Conservation (phyloP, 2,113 vertebrate species). For the Brachionichthys hirsutus region DNA sequence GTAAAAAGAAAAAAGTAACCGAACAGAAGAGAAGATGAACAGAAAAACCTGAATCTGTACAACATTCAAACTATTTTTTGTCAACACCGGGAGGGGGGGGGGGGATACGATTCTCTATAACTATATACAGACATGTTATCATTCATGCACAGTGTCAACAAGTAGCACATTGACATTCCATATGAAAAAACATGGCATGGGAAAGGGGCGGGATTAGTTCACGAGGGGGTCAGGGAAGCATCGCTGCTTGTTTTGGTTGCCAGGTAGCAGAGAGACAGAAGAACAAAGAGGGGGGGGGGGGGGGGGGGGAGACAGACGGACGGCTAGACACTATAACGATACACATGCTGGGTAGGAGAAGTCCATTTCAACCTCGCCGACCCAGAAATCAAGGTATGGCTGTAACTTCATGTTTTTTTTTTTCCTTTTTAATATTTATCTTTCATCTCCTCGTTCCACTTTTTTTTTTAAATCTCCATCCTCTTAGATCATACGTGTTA, state of each 20-base stretch:
- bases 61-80: slow-evolving; percentile 71
- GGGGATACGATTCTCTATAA: slow-evolving; percentile 75
- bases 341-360: slow-evolving; percentile 72
- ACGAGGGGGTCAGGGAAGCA: slow-evolving; percentile 17
- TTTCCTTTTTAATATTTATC: slow-evolving; percentile 35
- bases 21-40: slow-evolving; percentile 43
- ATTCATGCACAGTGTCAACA: slow-evolving; percentile 84
- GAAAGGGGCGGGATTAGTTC: not conserved
- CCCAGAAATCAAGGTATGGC: slow-evolving; percentile 76
- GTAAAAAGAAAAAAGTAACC: slow-evolving; percentile 34
- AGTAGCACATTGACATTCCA: slow-evolving; percentile 83
- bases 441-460: slow-evolving; percentile 12
- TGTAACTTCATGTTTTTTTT: slow-evolving; percentile 72
- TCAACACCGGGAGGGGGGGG: slow-evolving; percentile 62
- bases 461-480: slow-evolving; percentile 14
- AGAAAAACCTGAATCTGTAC: slow-evolving; percentile 71
- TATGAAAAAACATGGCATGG: slow-evolving; percentile 67
- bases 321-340: slow-evolving; percentile 68
- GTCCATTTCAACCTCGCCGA: slow-evolving; percentile 59
- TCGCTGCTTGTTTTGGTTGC: slow-evolving; percentile 49
- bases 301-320: slow-evolving; percentile 44
- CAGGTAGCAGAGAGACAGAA: slow-evolving; percentile 47
- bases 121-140: slow-evolving; percentile 83
- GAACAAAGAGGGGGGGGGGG: slow-evolving; percentile 29
- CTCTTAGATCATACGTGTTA: slow-evolving; percentile 17